These are phyloP conservation scores for Halictus ligatus DNA, from an alignment of 2,888 invertebrate genomes.

Conservation along the genomic window DNA sequence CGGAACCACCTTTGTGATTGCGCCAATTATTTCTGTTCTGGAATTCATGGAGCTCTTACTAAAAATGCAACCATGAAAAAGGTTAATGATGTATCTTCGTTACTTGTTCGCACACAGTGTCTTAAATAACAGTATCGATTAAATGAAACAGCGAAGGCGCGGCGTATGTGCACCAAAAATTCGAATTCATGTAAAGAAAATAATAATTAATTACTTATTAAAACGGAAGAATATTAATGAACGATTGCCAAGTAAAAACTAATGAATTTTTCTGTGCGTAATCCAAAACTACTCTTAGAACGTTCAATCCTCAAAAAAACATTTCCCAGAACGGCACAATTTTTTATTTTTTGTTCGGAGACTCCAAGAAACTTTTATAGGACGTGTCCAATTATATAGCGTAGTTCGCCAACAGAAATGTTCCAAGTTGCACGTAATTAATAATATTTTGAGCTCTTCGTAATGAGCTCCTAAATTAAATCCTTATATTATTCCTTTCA, in stretches of 20 bases:
- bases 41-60: background rate
- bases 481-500: slow-evolving; percentile 5
- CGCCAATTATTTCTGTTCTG: background rate
- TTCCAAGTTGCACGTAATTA: slow-evolving; percentile 33
- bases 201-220: background rate
- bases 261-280: slow-evolving; percentile 13
- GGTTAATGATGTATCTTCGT: slow-evolving; percentile 16
- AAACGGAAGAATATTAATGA: background rate
- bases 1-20: background rate
- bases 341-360: background rate
- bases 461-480: slow-evolving; percentile 24
- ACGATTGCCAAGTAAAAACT: background rate
- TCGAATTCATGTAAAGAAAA: slow-evolving; percentile 18
- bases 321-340: background rate
- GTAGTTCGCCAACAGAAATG: slow-evolving; percentile 24
- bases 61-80: background rate
- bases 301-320: slow-evolving; percentile 16
- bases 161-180: background rate
- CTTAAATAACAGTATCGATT: background rate
- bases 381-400: slow-evolving; percentile 22
- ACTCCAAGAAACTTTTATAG: slow-evolving; percentile 26
- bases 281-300: background rate
- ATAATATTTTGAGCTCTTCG: slow-evolving; percentile 34
- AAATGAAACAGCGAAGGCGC: slow-evolving; percentile 22
- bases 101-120: background rate